These are phyloP conservation scores for Malacoctenus gilli DNA, from an alignment of 2,797 vertebrate genomes.

Conservation along the genomic window DNA sequence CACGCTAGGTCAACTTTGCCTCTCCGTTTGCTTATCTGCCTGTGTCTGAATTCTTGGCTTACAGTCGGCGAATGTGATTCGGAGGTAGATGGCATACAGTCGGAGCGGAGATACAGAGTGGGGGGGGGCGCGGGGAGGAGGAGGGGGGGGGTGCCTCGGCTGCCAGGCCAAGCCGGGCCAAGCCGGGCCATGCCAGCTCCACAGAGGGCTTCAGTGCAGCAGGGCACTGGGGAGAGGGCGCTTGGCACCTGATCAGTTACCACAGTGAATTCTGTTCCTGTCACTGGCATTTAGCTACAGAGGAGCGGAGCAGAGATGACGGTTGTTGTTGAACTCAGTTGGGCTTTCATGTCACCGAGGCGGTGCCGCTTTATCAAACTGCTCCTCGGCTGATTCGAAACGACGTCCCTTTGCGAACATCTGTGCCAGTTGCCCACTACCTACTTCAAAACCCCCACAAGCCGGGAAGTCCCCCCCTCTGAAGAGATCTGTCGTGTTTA, in stretches of 20 bases:
- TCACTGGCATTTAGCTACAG: slow-evolving; percentile 71
- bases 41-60: slow-evolving; percentile 6
- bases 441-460: slow-evolving; percentile 13
- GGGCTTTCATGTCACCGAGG: slow-evolving; percentile 61
- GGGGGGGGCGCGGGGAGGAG: too few relatives aligned
- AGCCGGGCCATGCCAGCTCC: slow-evolving; percentile 59
- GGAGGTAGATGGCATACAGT: slow-evolving; percentile 59
- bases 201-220: slow-evolving; percentile 59
- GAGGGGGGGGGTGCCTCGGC: slow-evolving; percentile 26
- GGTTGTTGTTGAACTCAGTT: slow-evolving; percentile 61
- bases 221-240: slow-evolving; percentile 59
- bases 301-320: slow-evolving; percentile 66
- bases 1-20: slow-evolving; percentile 31
- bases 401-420: slow-evolving; percentile 58
- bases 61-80: too few relatives aligned
- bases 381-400: slow-evolving; percentile 44
- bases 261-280: slow-evolving; percentile 74
- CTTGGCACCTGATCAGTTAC: slow-evolving; percentile 76
- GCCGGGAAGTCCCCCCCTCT: slow-evolving; percentile 7
- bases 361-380: slow-evolving; percentile 43
- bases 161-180: slow-evolving; percentile 47
- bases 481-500: not conserved
- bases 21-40: slow-evolving; percentile 4
- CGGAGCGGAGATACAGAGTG: slow-evolving; percentile 56
- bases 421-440: slow-evolving; percentile 33